Conservation (phyloP, 2,113 vertebrate genomes). For the Sterna hirundo region DNA sequence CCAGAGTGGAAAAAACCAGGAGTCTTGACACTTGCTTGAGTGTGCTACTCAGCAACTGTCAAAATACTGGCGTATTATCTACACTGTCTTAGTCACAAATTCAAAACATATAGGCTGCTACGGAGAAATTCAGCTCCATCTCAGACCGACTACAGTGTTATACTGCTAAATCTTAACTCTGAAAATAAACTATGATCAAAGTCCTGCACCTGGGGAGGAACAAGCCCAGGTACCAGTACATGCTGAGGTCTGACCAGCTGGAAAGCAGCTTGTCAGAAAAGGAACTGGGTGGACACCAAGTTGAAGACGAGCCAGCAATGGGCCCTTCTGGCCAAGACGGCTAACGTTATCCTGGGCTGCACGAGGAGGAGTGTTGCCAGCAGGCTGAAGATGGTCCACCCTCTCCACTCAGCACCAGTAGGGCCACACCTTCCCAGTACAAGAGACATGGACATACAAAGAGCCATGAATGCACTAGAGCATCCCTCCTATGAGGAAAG, state of each 20-base stretch:
- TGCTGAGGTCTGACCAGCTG: not conserved
- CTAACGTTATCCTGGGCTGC: not conserved
- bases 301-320: not conserved
- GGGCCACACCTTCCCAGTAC: not conserved
- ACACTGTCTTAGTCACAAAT: not conserved
- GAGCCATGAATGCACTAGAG: not conserved
- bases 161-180: not conserved
- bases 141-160: not conserved
- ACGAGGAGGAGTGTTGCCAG: not conserved
- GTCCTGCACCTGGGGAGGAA: not conserved
- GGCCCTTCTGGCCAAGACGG: not conserved
- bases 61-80: not conserved
- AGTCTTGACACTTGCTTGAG: not conserved
- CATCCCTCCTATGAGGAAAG: not conserved
- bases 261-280: not conserved
- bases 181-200: not conserved
- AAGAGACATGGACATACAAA: fast-evolving
- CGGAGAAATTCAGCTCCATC: not conserved
- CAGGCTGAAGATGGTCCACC: not conserved
- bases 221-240: not conserved
- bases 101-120: not conserved
- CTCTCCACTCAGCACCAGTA: not conserved
- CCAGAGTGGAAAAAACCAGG: not conserved
- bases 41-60: not conserved
- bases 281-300: not conserved